Evolutionary conservation across 2,888 invertebrate species (phyloP), one percentile per base, ranked within the genome.

Genomic region (Harpagoxenus sublaevis): DNA sequence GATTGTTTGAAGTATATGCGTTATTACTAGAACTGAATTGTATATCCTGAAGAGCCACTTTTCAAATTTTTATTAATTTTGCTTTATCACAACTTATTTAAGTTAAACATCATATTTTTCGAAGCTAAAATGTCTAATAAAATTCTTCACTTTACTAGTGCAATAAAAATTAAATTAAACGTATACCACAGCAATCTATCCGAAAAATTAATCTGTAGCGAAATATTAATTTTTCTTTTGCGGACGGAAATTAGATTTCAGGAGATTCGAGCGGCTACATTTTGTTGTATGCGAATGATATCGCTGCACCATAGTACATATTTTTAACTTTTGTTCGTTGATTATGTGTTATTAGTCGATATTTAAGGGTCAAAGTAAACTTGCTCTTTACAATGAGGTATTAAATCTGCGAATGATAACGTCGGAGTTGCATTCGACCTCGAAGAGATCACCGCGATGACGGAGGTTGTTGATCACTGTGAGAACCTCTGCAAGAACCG

Each of bases 401-500:
- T 81, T 35, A 73, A 73, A 60, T 81, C 62, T 63, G 53, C 51
- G 53, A 84, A 51, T 68, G 57, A 83, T 53, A 78, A 57, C 48
- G 10, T 62, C 39, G 28, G 10, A 18, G 9, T 55, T 42, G 18
- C n/a, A 55, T 10, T 63, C 51, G 75, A 71, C 28, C 12, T 10
- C 48, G 23, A n/a, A n/a, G 23, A 62, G 48, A 18, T 23, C 15
- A 48, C 31, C 45, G 53, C 53, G 53, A 63, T 45, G 66, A 31
- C 28, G 53, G 23, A 65, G 42, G 53, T 79, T 60, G 84, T 66
- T 68, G 84, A 71, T 31, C 73, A 66, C 83, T 77, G 86, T 90
- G 92, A 92, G 92, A 89, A 88, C 91, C 73, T 63, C 84, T 77
- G 86, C 89, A 92, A 92, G 92, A 89, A 88, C 91, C 90, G 68